Evolutionary conservation across 1,140 invertebrate species (phyloP).

Genomic region (Papilio glaucus): DNA sequence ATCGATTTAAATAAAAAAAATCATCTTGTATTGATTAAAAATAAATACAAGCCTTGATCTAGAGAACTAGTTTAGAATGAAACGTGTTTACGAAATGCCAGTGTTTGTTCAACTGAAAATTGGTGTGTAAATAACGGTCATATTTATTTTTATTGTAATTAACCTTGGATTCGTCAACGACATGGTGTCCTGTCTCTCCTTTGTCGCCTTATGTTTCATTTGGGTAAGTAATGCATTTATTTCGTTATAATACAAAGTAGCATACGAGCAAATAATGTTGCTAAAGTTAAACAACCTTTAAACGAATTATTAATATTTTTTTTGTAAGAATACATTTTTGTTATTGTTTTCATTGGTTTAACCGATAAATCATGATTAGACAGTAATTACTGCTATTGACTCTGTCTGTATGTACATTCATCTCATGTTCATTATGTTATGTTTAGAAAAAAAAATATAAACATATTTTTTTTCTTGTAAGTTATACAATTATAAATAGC

Average conservation of each 20-base stretch:
- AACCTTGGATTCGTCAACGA: slow-evolving; percentile 26
- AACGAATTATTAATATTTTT: slow-evolving; percentile 31
- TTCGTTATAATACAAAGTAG: not conserved
- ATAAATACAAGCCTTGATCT: not conserved
- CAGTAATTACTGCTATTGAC: no score
- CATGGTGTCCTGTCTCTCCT: slow-evolving; percentile 21
- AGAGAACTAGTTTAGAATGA: slow-evolving; percentile 3
- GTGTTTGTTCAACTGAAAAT: slow-evolving; percentile 29
- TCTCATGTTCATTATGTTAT: no score
- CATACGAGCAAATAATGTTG: not conserved
- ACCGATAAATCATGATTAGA: no score
- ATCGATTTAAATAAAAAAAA: not conserved
- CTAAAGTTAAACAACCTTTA: not conserved
- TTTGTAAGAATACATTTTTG: no score
- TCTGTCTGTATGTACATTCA: no score
- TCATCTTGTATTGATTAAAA: not conserved
- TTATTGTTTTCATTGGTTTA: no score
- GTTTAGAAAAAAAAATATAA: no score
- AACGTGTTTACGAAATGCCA: slow-evolving; percentile 19
- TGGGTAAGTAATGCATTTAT: slow-evolving; percentile 42
- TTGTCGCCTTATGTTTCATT: slow-evolving; percentile 38
- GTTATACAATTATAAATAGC: no score
- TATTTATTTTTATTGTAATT: slow-evolving; percentile 21
- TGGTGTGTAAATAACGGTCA: not conserved
- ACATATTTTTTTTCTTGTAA: no score